phyloP scores from a whole-genome alignment of 2,888 invertebrate species.

The Clivina fossor region DNA sequence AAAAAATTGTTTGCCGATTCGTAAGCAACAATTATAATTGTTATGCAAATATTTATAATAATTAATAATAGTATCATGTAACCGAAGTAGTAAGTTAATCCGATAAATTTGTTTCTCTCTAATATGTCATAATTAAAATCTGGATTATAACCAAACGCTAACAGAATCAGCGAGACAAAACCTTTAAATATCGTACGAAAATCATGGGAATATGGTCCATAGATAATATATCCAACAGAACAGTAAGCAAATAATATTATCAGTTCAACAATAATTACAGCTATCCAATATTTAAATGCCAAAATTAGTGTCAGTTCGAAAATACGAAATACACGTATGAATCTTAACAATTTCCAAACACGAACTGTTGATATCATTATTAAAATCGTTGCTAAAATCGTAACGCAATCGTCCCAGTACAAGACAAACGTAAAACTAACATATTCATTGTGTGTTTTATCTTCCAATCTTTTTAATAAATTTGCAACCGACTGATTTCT shows the following conservation, averaged over 20 bases:
- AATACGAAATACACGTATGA: constrained; percentile 43
- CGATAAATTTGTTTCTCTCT: constrained; percentile 15
- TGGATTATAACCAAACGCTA: constrained; percentile 38
- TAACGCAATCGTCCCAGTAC: constrained; percentile 41
- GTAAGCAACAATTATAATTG: constrained; percentile 23
- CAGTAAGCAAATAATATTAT: constrained; percentile 37
- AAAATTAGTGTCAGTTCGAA: constrained; percentile 43
- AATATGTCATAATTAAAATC: constrained; percentile 36
- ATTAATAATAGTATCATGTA: constrained; percentile 16
- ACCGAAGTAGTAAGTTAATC: constrained; percentile 14
- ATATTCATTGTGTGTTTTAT: constrained; percentile 44
- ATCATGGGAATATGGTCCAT: constrained; percentile 34
- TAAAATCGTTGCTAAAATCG: constrained; percentile 41
- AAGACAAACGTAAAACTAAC: constrained; percentile 45
- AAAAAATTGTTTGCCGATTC: constrained; percentile 17
- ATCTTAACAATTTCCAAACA: constrained; percentile 46
- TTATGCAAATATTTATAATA: constrained; percentile 23
- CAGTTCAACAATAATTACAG: constrained; percentile 40
- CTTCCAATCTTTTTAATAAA: constrained; percentile 39
- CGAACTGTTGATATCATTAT: constrained; percentile 45
- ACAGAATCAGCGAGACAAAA: constrained; percentile 38
- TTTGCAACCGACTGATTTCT: constrained; percentile 37
- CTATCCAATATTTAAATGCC: constrained; percentile 38
- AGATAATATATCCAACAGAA: constrained; percentile 34
- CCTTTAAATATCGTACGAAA: constrained; percentile 37